Base-by-base conservation (phyloP, 2,888 invertebrate species). In the Smittia aterrima region DNA sequence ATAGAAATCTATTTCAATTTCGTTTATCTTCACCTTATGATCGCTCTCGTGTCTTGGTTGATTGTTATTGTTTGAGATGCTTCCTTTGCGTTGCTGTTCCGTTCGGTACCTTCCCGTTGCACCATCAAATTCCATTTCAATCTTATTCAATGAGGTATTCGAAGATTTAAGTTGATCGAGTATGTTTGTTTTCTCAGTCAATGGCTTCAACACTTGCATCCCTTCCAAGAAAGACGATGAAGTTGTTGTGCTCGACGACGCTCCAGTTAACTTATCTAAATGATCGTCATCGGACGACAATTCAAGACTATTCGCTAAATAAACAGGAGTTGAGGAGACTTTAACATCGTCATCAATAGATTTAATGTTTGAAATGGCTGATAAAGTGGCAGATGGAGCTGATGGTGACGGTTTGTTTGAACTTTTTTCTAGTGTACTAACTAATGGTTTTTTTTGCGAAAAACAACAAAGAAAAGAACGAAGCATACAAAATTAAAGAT, bases 401-500 rank as follows among this genome's bases (percentile, higher is more conserved):
- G 53, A 20, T 41, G 75, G 66, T 47, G 72, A 72, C 41, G 75
- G 74, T 79, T 79, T 53, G 78, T 79, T 79, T 83, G 82, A 41
- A 80, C 79, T 82, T 76, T 83, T 83, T 77, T 83, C 83, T 75
- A 83, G 82, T 40, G 83, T 82, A 78, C 83, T 83, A 73, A 83
- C 83, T 83, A 72, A 32, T 32, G 32, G 32, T 32, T 32, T n/a
- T n/a, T n/a, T n/a, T 11, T 4, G 27, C 27, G 64, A n/a, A 64
- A n/a, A 64, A 24, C 20, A 58, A 9, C 20, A 58, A 9, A 18
- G 58, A 58, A 22, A 18, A 47, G 53, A 47, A 32, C 32, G 53
- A 47, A 47, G 18, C 53, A 47, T n/a, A 54, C 25, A 32, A 54
- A 71, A 53, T 27, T 38, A 58, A 58, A 58, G 22, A 47, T 47